Conservation (phyloP, 2,797 vertebrate species). For the Enteromius afrohamiltoni region DNA sequence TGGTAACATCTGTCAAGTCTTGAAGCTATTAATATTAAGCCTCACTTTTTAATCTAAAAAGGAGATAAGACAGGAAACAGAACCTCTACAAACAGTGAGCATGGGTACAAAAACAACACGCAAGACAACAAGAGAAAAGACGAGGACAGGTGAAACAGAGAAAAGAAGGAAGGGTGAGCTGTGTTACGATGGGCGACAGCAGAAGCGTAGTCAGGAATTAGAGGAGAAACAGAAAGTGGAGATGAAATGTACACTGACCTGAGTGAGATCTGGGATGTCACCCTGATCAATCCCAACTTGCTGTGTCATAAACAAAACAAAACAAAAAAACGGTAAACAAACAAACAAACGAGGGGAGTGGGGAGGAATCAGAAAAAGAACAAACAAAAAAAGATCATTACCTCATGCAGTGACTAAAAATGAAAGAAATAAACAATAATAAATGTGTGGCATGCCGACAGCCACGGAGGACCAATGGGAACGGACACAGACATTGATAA, state of each 20-base stretch:
- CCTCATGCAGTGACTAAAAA: slow-evolving; percentile 79
- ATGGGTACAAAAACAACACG: slow-evolving; percentile 36
- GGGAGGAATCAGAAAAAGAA: slow-evolving; percentile 59
- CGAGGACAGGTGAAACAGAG: slow-evolving; percentile 21
- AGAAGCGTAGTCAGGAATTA: slow-evolving; percentile 25
- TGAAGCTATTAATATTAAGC: not conserved
- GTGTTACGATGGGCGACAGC: slow-evolving; percentile 22
- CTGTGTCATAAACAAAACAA: slow-evolving; percentile 83
- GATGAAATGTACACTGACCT: slow-evolving; percentile 90
- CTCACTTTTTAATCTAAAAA: slow-evolving; percentile 5
- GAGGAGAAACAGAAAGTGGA: slow-evolving; percentile 56
- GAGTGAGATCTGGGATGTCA: slow-evolving; percentile 95
- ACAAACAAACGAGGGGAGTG: slow-evolving; percentile 45
- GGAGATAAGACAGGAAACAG: not conserved
- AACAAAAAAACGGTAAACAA: slow-evolving; percentile 58
- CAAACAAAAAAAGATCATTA: slow-evolving; percentile 72
- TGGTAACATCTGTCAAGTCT: not conserved
- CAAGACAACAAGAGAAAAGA: slow-evolving; percentile 23
- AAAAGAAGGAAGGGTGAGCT: slow-evolving; percentile 6
- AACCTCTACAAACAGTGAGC: slow-evolving; percentile 14
- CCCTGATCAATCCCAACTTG: slow-evolving; percentile 98
- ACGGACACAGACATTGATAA: slow-evolving; percentile 60
- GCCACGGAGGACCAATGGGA: slow-evolving; percentile 52
- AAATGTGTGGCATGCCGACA: slow-evolving; percentile 62
- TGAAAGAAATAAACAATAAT: slow-evolving; percentile 68